Conservation (phyloP, 2,797 vertebrate genomes). For the Threskiornis aethiopicus region DNA sequence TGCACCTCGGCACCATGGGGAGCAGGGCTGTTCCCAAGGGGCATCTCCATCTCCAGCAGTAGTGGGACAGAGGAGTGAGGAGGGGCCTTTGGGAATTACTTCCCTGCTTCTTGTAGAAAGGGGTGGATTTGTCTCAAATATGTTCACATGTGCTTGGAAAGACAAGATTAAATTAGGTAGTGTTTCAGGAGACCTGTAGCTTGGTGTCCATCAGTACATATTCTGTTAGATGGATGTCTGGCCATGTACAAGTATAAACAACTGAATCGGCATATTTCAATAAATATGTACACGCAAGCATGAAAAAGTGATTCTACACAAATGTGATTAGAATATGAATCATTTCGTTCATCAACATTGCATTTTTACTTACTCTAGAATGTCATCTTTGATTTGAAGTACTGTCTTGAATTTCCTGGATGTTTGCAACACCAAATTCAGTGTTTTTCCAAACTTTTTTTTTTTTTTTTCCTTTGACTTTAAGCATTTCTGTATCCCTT, state of each 20-base stretch:
- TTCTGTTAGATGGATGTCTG: neutral
- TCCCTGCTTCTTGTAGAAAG: neutral
- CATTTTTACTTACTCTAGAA: neutral
- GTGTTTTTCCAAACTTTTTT: neutral
- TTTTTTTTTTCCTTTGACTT: neutral
- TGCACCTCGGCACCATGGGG: rapidly evolving
- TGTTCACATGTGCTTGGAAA: neutral
- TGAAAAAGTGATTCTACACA: neutral
- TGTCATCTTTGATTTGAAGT: neutral
- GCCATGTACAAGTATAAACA: neutral
- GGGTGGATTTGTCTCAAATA: neutral
- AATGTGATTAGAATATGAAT: neutral
- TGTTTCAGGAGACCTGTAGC: neutral
- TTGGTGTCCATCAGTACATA: neutral
- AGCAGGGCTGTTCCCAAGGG: neutral
- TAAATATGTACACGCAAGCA: neutral
- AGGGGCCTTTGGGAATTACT: neutral
- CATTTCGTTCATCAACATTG: neutral
- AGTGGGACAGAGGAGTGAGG: rapidly evolving
- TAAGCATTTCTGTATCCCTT: neutral
- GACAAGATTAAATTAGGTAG: neutral
- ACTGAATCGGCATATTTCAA: neutral
- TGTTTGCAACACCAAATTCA: neutral
- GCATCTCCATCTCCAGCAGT: too few relatives aligned
- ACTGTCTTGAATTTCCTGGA: neutral